A percentile compares a stretch with the other conserved stretches of the same genome.
phyloP scores from a whole-genome alignment of 1,140 invertebrate genomes.

The Planococcus citri region DNA sequence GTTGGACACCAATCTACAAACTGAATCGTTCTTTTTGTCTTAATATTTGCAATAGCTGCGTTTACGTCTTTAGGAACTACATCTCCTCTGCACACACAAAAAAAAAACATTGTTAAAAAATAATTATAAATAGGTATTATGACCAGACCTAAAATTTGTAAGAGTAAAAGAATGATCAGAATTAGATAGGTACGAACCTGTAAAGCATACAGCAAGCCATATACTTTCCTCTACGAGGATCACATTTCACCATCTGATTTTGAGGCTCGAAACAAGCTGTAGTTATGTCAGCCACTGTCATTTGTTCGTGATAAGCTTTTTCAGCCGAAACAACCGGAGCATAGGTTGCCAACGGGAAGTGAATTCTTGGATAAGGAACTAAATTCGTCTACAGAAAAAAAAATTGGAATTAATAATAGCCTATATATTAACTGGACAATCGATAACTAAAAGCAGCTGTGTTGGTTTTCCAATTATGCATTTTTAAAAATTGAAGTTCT shows the following conservation, averaged over 20 bases:
- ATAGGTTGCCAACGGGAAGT: conserved; percentile 47
- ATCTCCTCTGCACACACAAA: conserved; percentile 39
- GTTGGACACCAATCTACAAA: conserved; percentile 81
- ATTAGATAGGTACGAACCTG: conserved; percentile 34
- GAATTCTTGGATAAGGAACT: conserved; percentile 45
- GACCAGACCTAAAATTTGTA: too few relatives aligned
- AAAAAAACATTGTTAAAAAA: not conserved
- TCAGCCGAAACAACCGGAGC: conserved; percentile 71
- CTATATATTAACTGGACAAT: too few relatives aligned
- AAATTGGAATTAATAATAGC: too few relatives aligned
- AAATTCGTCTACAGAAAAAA: conserved; percentile 54
- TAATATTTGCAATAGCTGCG: conserved; percentile 66
- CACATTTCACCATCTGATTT: conserved; percentile 71
- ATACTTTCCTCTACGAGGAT: conserved; percentile 61
- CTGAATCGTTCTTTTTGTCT: conserved; percentile 43
- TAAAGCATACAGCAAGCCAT: conserved; percentile 83
- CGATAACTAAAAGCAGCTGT: too few relatives aligned
- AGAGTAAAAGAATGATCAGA: too few relatives aligned
- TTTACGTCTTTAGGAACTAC: conserved; percentile 72
- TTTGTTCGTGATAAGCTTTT: conserved; percentile 70
- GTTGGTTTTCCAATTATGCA: too few relatives aligned
- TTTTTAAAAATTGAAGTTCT: too few relatives aligned
- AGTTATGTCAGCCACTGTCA: conserved; percentile 66
- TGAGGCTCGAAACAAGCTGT: conserved; percentile 39
- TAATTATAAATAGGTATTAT: conserved; percentile 23